Conservation (phyloP, 1,140 invertebrate species). For the Drosophila repleta region DNA sequence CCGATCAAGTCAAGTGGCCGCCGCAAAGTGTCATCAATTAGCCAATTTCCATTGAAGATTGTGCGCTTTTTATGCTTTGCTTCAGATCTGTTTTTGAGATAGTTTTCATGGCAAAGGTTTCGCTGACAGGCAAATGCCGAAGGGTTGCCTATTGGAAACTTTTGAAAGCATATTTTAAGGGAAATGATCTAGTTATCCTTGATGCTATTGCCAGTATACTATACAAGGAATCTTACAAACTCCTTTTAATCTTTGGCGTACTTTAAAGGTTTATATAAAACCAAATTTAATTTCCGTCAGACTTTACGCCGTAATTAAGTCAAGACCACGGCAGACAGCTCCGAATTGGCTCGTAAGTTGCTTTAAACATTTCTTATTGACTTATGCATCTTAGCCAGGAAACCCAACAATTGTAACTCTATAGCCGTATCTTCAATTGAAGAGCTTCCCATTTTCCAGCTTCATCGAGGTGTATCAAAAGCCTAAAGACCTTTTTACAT, state of each 20-base stretch:
- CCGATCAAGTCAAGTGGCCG: slow-evolving; percentile 70
- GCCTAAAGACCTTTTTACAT: slow-evolving; percentile 7
- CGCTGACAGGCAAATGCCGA: not conserved
- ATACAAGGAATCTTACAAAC: too few species aligned
- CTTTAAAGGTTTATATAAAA: too few species aligned
- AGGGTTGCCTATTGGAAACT: not conserved
- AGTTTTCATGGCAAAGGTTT: not conserved
- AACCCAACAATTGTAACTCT: not conserved
- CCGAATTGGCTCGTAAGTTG: too few species aligned
- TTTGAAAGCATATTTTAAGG: not conserved
- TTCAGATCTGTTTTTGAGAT: not conserved
- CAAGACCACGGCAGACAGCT: too few species aligned
- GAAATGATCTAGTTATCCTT: too few species aligned
- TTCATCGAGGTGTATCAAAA: slow-evolving; percentile 26
- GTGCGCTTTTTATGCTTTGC: slow-evolving; percentile 16
- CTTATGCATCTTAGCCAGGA: not conserved
- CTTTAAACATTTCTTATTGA: too few species aligned
- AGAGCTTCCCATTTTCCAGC: not conserved
- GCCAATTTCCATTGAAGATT: slow-evolving; percentile 43
- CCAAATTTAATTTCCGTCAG: too few species aligned
- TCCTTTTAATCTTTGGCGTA: too few species aligned
- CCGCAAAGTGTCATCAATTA: slow-evolving; percentile 66
- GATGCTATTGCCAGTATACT: too few species aligned
- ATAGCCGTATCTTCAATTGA: not conserved
- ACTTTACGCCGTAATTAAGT: too few species aligned